Percentiles rank a stretch among this genome's conserved stretches.
Evolutionary conservation across 2,888 invertebrate species (phyloP).

Genomic region (Megaustenia siamemsis): DNA sequence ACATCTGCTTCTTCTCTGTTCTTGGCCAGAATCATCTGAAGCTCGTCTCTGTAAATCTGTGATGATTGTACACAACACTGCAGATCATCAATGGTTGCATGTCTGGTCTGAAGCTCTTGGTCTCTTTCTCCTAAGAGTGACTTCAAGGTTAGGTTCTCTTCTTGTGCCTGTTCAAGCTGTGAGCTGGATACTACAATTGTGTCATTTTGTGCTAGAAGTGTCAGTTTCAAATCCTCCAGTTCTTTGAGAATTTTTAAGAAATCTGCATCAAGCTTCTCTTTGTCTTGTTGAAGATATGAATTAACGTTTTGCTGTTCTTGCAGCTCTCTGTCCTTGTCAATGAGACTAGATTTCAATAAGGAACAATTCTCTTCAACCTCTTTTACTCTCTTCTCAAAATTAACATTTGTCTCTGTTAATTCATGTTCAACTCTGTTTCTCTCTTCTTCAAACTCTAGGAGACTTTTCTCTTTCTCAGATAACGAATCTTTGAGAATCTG

Average conservation of each 20-base stretch:
- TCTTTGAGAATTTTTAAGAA: background rate
- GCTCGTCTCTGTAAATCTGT: background rate
- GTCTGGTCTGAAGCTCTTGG: constrained; percentile 1
- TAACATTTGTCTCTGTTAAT: constrained; percentile 1
- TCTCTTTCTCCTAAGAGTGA: background rate
- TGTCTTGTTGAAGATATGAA: background rate
- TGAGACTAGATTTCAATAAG: background rate
- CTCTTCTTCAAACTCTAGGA: constrained; percentile 2
- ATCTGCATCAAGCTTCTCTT: background rate
- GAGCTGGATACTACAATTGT: background rate
- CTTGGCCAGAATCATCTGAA: background rate
- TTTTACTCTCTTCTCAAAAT: constrained; percentile 15
- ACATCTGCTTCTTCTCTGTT: constrained; percentile 11
- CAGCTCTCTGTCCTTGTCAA: constrained; percentile 7
- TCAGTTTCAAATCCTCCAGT: background rate
- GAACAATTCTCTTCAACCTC: background rate
- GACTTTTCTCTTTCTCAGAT: background rate
- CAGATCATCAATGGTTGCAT: constrained; percentile 23
- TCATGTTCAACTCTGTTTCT: constrained; percentile 14
- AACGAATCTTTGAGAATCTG: constrained; percentile 3
- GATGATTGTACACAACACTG: background rate
- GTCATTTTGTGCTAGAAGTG: background rate
- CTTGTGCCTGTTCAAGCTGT: background rate
- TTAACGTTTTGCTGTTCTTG: background rate
- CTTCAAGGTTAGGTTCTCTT: constrained; percentile 8